Evolutionary conservation across 2,797 vertebrate genomes (phyloP), one percentile per base, ranked within the genome.

Genomic region (Falco novaeseelandiae): DNA sequence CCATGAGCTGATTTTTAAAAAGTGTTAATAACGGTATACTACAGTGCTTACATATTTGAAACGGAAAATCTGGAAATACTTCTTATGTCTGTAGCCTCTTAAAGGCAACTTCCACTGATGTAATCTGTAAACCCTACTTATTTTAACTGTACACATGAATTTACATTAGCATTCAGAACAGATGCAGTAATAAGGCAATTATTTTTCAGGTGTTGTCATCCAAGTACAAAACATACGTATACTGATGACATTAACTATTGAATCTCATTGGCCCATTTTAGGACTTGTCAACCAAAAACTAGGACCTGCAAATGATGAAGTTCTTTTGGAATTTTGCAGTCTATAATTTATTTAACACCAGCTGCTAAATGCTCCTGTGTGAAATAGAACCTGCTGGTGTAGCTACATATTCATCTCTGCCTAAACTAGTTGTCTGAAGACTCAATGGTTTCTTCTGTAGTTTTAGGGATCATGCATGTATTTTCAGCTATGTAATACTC

Each of bases 181-280:
- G 77, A 44, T 59, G 95, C 40, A 86, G 32, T 89, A 94, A 76
- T 82, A 93, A 83, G 58, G 36, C 46, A 65, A 42, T 77, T 42
- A 34, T 67, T 95, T 87, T 94, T 66, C 79, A 87, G 94, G 18
- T 57, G 26, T 62, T 87, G 17, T 73, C 49, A 88, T 83, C 83
- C 84, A 96, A 93, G 91, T 95, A 12, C 10, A 46, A 83, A 94
- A 59, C 14, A 57, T 74, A 38, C 71, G n/a, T 7, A 9, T 22
- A 78, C 36, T 87, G 54, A 76, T 85, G 85, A 87, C 30, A 83
- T 96, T 84, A 94, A 82, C 66, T 83, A 42, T 80, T 82, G 74
- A 93, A 84, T 86, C n/a, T 84, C 52, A 83, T 38, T 84, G 40
- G 44, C 8, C 84, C 30, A 42, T 65, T 90, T 36, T 48, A 91